phyloP scores from a whole-genome alignment of 1,140 invertebrate genomes.

The Mamestra configurata region DNA sequence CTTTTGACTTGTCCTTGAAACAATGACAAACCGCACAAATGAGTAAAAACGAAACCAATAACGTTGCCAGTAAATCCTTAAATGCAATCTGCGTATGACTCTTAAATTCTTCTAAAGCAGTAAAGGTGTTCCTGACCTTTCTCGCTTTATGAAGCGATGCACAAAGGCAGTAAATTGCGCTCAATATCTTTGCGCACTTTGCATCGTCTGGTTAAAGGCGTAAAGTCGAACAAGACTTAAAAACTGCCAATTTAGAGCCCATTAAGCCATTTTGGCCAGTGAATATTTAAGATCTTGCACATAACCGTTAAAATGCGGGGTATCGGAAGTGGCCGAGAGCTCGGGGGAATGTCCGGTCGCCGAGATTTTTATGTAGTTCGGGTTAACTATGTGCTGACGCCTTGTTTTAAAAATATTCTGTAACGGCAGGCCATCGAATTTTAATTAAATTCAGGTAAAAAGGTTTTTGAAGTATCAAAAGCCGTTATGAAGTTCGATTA shows the following conservation, averaged over 20 bases:
- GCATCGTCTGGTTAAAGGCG: neutral
- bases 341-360: slow-evolving; percentile 13
- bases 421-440: neutral
- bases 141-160: neutral
- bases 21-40: neutral
- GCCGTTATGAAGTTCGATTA: too few species aligned
- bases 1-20: neutral
- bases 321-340: neutral
- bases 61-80: neutral
- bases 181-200: slow-evolving; percentile 14
- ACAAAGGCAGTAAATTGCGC: slow-evolving; percentile 28
- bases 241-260: slow-evolving; percentile 29
- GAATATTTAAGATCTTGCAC: slow-evolving; percentile 45
- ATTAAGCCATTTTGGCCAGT: slow-evolving; percentile 28
- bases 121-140: slow-evolving; percentile 5
- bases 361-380: neutral
- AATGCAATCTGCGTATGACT: slow-evolving; percentile 6
- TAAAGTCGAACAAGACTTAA: slow-evolving; percentile 7
- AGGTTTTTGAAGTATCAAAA: neutral
- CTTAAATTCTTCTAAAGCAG: neutral
- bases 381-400: neutral
- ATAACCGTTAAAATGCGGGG: slow-evolving; percentile 42
- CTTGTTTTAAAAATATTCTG: slow-evolving; percentile 13
- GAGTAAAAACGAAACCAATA: neutral
- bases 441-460: slow-evolving; percentile 6